phyloP scores from a whole-genome alignment of 2,888 invertebrate species.

The Lutraria lutraria region DNA sequence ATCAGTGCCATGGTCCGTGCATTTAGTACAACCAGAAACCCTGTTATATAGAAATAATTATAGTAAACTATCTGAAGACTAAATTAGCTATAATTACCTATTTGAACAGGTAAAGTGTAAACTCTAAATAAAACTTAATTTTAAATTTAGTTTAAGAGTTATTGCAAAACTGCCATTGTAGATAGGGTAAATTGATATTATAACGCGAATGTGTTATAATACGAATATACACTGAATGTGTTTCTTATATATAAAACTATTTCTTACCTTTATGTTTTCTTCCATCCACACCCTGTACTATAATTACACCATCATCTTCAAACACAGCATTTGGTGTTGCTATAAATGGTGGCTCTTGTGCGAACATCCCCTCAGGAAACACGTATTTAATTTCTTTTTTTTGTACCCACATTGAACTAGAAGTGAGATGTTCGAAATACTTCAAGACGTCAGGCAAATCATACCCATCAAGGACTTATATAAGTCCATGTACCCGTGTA shows the following conservation, averaged over 20 bases:
- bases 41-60: slow-evolving; percentile 32
- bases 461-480: too few relatives aligned
- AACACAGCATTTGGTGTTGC: slow-evolving; percentile 38
- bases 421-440: too few relatives aligned
- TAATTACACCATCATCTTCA: slow-evolving; percentile 65
- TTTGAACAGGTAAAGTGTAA: neutral
- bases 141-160: too few relatives aligned
- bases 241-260: neutral
- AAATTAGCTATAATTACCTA: too few relatives aligned
- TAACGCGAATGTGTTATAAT: too few relatives aligned
- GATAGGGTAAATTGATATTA: too few relatives aligned
- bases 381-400: slow-evolving; percentile 53
- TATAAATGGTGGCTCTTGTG: slow-evolving; percentile 64
- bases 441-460: too few relatives aligned
- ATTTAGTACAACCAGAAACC: slow-evolving; percentile 54
- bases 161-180: too few relatives aligned
- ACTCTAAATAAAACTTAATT: neutral
- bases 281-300: slow-evolving; percentile 61
- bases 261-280: slow-evolving; percentile 55
- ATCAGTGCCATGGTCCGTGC: slow-evolving; percentile 59
- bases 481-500: too few relatives aligned
- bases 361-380: slow-evolving; percentile 60
- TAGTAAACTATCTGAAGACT: too few relatives aligned
- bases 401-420: slow-evolving; percentile 65
- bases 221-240: too few relatives aligned